A percentile compares a stretch with the other conserved stretches of the same genome.
These are phyloP conservation scores for Phylloscopus trochiloides DNA, from an alignment of 2,113 vertebrate genomes.

Conservation along the genomic window DNA sequence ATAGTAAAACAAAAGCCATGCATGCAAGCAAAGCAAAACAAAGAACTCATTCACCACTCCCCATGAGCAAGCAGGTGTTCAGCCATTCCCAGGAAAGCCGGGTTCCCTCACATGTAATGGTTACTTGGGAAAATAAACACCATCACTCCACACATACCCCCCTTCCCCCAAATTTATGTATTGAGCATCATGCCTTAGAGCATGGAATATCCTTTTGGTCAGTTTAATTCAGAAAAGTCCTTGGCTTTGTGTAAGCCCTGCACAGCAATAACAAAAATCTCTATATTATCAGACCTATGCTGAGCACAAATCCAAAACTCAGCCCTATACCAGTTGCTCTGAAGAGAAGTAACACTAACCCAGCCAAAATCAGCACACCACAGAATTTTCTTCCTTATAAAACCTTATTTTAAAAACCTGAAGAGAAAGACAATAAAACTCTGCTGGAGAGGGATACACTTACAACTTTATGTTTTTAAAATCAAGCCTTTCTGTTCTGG, in stretches of 20 bases:
- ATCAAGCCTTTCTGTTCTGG: not conserved
- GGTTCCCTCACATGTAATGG: accelerated
- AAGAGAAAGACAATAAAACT: not conserved
- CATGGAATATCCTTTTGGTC: not conserved
- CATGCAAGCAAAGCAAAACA: not conserved
- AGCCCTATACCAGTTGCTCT: not conserved
- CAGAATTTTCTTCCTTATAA: not conserved
- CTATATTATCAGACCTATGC: not conserved
- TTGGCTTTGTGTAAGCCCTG: not conserved
- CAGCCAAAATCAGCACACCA: not conserved
- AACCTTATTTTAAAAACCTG: not conserved
- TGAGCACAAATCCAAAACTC: not conserved
- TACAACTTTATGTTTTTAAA: not conserved
- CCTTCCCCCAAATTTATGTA: not conserved
- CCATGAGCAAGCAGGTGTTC: not conserved
- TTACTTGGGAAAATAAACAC: not conserved
- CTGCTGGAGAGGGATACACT: not conserved
- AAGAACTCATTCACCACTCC: not conserved
- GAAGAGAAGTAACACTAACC: not conserved
- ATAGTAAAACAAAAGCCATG: not conserved
- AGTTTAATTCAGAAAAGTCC: not conserved
- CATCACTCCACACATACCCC: not conserved
- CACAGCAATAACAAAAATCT: not conserved
- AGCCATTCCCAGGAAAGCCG: not conserved
- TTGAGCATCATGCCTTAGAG: not conserved